Evolutionary conservation across 2,888 invertebrate species (phyloP), one percentile per base, ranked within the genome.

Genomic region (Euzophera pinguis): DNA sequence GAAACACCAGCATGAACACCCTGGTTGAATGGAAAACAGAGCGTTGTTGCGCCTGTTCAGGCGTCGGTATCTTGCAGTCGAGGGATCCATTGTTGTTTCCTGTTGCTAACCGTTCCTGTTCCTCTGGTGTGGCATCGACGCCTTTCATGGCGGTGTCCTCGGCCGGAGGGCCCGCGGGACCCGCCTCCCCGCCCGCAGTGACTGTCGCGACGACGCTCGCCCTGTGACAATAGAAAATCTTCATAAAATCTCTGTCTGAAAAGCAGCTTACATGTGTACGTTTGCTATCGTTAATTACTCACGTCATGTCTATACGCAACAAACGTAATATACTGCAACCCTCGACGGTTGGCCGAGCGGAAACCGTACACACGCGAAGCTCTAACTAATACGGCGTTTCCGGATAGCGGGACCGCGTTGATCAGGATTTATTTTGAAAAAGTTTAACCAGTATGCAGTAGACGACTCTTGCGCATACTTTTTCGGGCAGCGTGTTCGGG

Each of bases 1-100:
- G 93, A 81, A 97, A 98, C 47, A 96, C 95, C 71, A 95, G 93
- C 90, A 98, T 93, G 85, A 98, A 98, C 57, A 95, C 94, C 74
- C 97, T 95, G 63, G 97, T 97, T 55, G 96, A 96, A 55, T 97
- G 96, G 71, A 97, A 95, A 47, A 91, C 91, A 52, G 87, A 76
- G 66, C 96, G 95, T 54, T 94, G 88, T 43, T 84, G 87, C 0
- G 94, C 94, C 53, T 74, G 68, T 68, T 77, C 67, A 35, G 71
- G 64, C 51, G 89, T 84, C 0, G 97, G 96, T 58, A 94, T 91
- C 69, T 94, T 95, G 52, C 94, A 93, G 57, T 96, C 96, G 68
- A 97, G 92, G 34, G 85, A 90, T 47, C 97, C 97, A 84, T 97
- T 97, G 68, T 92, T 92, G 62, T 93, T 92, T 58, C 88, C 89